These are phyloP conservation scores for Darevskia nairensis DNA, from an alignment of 2,797 vertebrate genomes.

Conservation along the genomic window DNA sequence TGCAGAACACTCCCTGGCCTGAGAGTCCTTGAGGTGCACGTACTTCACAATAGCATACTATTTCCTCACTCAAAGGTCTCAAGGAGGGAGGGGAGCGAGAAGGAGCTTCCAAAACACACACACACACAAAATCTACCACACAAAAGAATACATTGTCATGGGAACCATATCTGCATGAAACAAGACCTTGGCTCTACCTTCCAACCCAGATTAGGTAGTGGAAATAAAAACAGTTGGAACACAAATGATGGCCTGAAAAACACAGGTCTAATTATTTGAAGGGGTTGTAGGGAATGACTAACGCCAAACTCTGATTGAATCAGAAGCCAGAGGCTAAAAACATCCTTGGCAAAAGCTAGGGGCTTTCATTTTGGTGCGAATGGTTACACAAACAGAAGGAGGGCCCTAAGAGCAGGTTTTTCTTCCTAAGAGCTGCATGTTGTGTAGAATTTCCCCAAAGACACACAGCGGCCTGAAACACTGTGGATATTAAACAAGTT, in stretches of 20 bases:
- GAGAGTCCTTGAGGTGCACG: neutral
- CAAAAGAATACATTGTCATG: constrained; percentile 24
- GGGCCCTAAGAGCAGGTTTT: neutral
- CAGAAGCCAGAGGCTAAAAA: neutral
- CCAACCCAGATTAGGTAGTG: neutral
- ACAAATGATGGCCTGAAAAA: neutral
- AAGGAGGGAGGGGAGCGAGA: neutral
- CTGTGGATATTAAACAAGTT: neutral
- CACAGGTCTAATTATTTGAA: neutral
- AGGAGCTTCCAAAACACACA: constrained; percentile 15
- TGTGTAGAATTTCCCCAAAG: neutral
- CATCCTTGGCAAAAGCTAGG: neutral
- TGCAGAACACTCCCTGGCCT: neutral
- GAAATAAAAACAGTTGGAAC: neutral
- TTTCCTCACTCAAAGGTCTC: constrained; percentile 12
- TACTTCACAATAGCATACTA: constrained; percentile 30
- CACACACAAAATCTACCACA: neutral
- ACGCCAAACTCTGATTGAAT: neutral
- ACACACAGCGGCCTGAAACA: neutral
- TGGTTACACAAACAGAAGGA: neutral
- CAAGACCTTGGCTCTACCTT: constrained; percentile 5
- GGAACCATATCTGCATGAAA: constrained; percentile 19
- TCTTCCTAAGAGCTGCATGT: neutral
- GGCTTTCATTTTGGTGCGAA: neutral
- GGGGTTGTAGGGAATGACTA: neutral